These are phyloP conservation scores for Hipparchia semele DNA, from an alignment of 2,888 invertebrate genomes.

Conservation along the genomic window DNA sequence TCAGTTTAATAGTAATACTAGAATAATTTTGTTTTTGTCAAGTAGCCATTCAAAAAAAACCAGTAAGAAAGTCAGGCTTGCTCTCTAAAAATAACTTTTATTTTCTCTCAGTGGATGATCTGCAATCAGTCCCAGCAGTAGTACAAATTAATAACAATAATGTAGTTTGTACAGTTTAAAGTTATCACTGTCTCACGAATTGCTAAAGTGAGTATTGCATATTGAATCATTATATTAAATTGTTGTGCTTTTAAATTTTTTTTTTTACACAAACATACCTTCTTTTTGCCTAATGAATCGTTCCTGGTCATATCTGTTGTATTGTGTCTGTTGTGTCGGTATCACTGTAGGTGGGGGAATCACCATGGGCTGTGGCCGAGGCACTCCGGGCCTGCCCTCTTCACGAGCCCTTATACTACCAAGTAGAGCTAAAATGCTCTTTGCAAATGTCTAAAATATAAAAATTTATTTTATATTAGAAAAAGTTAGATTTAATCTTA, in stretches of 20 bases:
- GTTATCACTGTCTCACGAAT: too few relatives aligned
- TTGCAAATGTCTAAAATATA: constrained; percentile 89
- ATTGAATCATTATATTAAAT: too few relatives aligned
- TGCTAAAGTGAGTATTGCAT: too few relatives aligned
- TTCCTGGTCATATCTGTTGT: constrained; percentile 99
- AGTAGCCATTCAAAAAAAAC: too few relatives aligned
- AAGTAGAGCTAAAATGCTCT: constrained; percentile 95
- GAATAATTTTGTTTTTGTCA: too few relatives aligned
- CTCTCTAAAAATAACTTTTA: too few relatives aligned
- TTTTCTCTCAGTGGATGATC: too few relatives aligned
- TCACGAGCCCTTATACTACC: constrained; percentile 96
- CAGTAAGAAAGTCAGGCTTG: too few relatives aligned
- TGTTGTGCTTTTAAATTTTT: neutral
- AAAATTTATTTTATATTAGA: neutral
- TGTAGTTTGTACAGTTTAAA: too few relatives aligned
- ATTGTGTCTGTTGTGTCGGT: constrained; percentile 89
- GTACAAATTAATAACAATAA: too few relatives aligned
- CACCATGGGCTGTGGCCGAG: constrained; percentile 80
- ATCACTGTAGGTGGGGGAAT: constrained; percentile 86
- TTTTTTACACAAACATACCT: constrained; percentile 70
- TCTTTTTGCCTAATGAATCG: constrained; percentile 96
- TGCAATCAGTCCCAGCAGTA: too few relatives aligned
- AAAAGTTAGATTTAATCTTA: neutral
- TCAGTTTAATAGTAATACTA: too few relatives aligned
- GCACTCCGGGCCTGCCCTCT: constrained; percentile 87